These are phyloP conservation scores for Rhinophrynus dorsalis DNA, from an alignment of 2,797 vertebrate species.

Conservation along the genomic window DNA sequence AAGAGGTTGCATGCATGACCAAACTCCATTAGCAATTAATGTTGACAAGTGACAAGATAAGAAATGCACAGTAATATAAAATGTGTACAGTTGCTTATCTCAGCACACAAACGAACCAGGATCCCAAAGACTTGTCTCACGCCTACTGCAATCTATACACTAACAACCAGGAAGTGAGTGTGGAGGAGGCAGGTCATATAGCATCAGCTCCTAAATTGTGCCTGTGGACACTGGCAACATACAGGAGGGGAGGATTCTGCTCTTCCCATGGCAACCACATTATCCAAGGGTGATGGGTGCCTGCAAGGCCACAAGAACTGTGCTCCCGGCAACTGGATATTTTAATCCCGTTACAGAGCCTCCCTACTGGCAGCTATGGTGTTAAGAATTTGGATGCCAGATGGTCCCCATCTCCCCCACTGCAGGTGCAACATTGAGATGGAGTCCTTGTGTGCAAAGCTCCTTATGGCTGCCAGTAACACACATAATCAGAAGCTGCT, in stretches of 20 bases:
- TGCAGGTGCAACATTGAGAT: constrained; percentile 13
- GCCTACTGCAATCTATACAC: too few species aligned
- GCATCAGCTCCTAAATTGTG: too few species aligned
- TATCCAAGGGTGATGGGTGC: neutral
- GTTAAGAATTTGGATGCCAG: constrained; percentile 32
- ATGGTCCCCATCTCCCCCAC: constrained; percentile 22
- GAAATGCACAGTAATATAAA: too few species aligned
- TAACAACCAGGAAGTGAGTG: too few species aligned
- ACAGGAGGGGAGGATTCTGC: neutral
- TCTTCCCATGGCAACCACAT: neutral
- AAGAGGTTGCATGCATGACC: too few species aligned
- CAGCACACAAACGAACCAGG: too few species aligned
- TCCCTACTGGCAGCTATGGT: neutral
- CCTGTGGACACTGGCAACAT: neutral
- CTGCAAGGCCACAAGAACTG: neutral
- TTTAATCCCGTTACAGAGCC: neutral
- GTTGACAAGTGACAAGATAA: too few species aligned
- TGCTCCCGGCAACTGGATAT: too few species aligned
- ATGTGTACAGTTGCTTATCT: too few species aligned
- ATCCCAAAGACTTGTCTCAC: too few species aligned
- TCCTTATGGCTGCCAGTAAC: constrained; percentile 1
- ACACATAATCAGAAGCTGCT: neutral
- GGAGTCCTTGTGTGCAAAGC: neutral
- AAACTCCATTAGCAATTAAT: too few species aligned
- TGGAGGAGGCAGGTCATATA: too few species aligned